A percentile compares a stretch with the other conserved stretches of the same genome.
These are phyloP conservation scores for Phaonia tiefii DNA, from an alignment of 2,888 invertebrate genomes.

Conservation along the genomic window DNA sequence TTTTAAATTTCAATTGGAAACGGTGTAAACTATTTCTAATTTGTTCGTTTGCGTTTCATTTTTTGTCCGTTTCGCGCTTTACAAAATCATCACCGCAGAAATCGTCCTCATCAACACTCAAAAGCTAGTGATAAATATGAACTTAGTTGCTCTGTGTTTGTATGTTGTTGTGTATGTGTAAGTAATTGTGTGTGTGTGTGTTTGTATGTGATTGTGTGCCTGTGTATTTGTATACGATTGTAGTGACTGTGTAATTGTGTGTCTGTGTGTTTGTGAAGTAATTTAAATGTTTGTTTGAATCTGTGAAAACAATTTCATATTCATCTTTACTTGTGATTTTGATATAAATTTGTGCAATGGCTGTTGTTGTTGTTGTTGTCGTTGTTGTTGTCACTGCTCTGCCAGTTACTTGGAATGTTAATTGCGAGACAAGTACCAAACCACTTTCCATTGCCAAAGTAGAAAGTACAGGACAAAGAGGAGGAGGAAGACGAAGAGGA, in stretches of 20 bases:
- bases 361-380: background rate
- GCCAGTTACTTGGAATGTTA: slow-evolving; percentile 46
- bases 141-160: background rate
- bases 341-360: slow-evolving; percentile 2
- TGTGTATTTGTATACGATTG: slow-evolving; percentile 10
- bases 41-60: too few relatives aligned
- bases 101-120: slow-evolving; percentile 9
- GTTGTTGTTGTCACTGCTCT: slow-evolving; percentile 30
- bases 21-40: too few relatives aligned
- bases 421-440: slow-evolving; percentile 39
- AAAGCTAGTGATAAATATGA: slow-evolving; percentile 10
- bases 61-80: background rate
- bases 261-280: too few relatives aligned
- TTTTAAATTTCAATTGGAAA: too few relatives aligned
- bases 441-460: slow-evolving; percentile 13
- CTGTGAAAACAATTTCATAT: slow-evolving; percentile 40
- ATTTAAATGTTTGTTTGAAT: background rate
- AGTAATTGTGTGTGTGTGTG: slow-evolving; percentile 2
- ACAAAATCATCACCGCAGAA: background rate
- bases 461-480: background rate
- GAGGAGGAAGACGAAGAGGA: background rate
- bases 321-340: slow-evolving; percentile 38
- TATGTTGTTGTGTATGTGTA: background rate
- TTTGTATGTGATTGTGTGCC: background rate
- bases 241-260: slow-evolving; percentile 14